Evolutionary conservation across 2,888 invertebrate genomes (phyloP).

Genomic region (Scaptodrosophila latifasciaeformis): DNA sequence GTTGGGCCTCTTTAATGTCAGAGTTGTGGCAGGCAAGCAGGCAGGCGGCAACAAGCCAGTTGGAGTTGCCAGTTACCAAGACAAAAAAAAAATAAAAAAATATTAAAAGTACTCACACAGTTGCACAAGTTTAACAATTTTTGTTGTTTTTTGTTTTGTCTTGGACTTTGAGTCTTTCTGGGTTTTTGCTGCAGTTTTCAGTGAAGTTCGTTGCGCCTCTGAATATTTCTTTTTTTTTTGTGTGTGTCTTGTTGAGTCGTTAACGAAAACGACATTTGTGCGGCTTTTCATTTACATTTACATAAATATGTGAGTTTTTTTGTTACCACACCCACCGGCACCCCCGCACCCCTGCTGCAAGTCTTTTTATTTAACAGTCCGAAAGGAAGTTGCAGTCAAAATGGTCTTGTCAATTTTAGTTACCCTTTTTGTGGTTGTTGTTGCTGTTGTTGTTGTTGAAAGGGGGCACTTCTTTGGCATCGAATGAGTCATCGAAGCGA

Average conservation of each 20-base stretch:
- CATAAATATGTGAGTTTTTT: conserved; percentile 24
- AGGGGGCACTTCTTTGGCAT: conserved; percentile 6
- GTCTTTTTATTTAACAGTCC: not conserved
- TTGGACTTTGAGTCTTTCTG: conserved; percentile 55
- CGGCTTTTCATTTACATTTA: conserved; percentile 62
- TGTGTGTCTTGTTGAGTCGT: conserved; percentile 21
- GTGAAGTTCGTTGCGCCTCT: conserved; percentile 45
- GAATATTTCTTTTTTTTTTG: conserved; percentile 19
- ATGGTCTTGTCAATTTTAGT: too few relatives aligned
- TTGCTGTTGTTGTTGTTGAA: not conserved
- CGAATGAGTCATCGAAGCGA: conserved; percentile 5
- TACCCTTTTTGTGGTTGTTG: not conserved
- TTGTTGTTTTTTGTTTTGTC: too few relatives aligned
- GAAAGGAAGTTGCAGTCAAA: conserved; percentile 4
- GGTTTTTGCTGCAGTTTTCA: conserved; percentile 13
- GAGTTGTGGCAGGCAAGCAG: too few relatives aligned
- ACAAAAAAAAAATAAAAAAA: too few relatives aligned
- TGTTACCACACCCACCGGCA: not conserved
- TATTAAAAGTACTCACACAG: conserved; percentile 39
- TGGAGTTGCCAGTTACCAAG: too few relatives aligned
- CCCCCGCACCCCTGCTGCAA: too few relatives aligned
- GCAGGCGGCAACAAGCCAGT: too few relatives aligned
- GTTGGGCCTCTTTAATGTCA: too few relatives aligned
- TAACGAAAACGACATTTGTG: conserved; percentile 55
- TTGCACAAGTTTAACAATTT: conserved; percentile 55